A percentile compares a stretch with the other conserved stretches of the same genome.
Evolutionary conservation across 2,113 vertebrate species (phyloP).

Genomic region (Dasyornis broadbenti): DNA sequence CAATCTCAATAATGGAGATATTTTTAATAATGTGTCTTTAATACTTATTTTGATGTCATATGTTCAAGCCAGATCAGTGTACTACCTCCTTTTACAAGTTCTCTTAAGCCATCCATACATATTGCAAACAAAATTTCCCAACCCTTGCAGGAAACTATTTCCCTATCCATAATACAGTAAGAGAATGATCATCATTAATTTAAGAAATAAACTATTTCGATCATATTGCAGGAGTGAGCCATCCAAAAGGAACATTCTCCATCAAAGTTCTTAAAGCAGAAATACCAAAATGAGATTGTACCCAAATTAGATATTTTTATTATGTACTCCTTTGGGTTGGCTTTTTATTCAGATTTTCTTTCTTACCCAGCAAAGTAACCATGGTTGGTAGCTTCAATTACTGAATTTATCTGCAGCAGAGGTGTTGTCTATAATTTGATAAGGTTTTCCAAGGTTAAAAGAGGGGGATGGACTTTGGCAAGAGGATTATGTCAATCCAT

Average conservation of each 20-base stretch:
- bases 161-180: neutral
- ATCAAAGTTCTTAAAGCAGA: neutral
- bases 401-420: neutral
- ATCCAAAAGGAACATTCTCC: neutral
- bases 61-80: neutral
- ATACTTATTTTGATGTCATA: neutral
- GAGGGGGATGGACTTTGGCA: neutral
- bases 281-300: neutral
- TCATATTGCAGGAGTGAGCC: neutral
- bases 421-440: neutral
- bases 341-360: neutral
- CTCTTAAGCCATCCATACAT: neutral
- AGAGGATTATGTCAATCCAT: neutral
- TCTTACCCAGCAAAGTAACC: neutral
- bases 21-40: neutral
- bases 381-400: neutral
- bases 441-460: neutral
- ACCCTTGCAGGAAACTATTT: neutral
- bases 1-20: neutral
- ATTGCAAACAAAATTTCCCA: neutral
- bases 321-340: neutral
- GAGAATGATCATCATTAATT: neutral
- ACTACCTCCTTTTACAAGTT: neutral
- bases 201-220: neutral
- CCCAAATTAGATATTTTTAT: neutral